Evolutionary conservation across 1,140 invertebrate species (phyloP), one percentile per base, ranked within the genome.

Genomic region (Diprion similis): DNA sequence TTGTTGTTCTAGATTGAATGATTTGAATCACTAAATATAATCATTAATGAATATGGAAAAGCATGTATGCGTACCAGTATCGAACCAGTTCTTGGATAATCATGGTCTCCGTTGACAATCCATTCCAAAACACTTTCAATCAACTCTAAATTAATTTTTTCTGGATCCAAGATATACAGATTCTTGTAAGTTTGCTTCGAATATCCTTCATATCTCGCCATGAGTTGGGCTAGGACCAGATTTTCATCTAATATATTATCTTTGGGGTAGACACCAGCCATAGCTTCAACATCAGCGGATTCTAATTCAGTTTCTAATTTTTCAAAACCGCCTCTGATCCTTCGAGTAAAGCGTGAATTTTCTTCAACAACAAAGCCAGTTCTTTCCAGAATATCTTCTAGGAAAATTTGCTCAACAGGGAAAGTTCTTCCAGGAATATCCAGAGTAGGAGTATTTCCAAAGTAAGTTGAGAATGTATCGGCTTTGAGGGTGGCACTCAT

Each of bases 401-500:
- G 87, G 81, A 94, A 95, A 59, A 92, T 87, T 85, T 95, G 93
- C 80, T 95, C 89, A 0, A 97, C 95, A 1, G 95, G 94, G 83
- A 92, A 96, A 1, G 94, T 96, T 79, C 93, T 89, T 37, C 94
- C 94, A 66, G 93, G 93, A 79, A 95, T 95, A 80, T 93, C 90
- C 71, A 95, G 82, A 46, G 94, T 85, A 10, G 94, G 94, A 47
- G 92, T 90, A 48, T 89, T 87, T 9, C 89, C 90, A 84, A 96
- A 97, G 84, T 96, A 97, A 68, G 92, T 82, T 0, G 94, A 94
- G 80, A 97, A 96, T 70, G 94, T 84, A 17, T 93, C 87, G 9
- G 94, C 92, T 85, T 96, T 96, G 72, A 97, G 80, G 0, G 96
- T 97, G 1, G 95, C 95, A 83, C 95, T 96, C 95, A 97, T 97